Percentiles rank a stretch among this genome's conserved stretches.
These are phyloP conservation scores for Sus cebifrons DNA, from an alignment of 2,797 vertebrate species.

Conservation along the genomic window DNA sequence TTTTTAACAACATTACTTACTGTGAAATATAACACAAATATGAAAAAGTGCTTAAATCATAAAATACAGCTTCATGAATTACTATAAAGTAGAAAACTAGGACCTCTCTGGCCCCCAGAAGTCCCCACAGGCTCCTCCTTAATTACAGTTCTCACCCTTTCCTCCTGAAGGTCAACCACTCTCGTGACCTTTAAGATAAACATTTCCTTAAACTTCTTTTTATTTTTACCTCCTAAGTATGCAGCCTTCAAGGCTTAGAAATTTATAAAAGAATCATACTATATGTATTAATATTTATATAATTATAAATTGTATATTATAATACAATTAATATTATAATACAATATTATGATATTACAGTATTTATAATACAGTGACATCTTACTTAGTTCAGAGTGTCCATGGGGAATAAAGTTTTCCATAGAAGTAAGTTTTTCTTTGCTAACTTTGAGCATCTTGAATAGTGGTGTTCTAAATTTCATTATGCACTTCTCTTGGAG, in stretches of 20 bases:
- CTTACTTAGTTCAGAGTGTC: neutral
- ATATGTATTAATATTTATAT: slow-evolving; percentile 2
- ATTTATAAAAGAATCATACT: neutral
- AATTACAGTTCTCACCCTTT: neutral
- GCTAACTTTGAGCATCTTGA: slow-evolving; percentile 37
- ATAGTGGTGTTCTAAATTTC: slow-evolving; percentile 18
- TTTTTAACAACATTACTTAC: neutral
- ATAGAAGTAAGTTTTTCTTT: neutral
- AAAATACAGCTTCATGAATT: neutral
- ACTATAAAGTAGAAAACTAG: neutral
- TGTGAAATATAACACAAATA: slow-evolving; percentile 45
- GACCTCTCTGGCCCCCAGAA: neutral
- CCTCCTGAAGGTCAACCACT: neutral
- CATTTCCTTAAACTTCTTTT: neutral
- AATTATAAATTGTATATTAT: no score
- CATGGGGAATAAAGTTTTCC: neutral
- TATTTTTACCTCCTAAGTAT: neutral
- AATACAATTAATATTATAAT: no score
- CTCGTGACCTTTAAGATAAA: neutral
- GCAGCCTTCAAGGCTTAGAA: neutral
- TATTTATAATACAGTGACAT: neutral
- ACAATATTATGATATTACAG: no score
- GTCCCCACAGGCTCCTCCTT: neutral
- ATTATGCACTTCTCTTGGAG: neutral
- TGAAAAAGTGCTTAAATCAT: neutral